These are phyloP conservation scores for Cerceris ruficornis DNA, from an alignment of 2,888 invertebrate genomes.

Conservation along the genomic window DNA sequence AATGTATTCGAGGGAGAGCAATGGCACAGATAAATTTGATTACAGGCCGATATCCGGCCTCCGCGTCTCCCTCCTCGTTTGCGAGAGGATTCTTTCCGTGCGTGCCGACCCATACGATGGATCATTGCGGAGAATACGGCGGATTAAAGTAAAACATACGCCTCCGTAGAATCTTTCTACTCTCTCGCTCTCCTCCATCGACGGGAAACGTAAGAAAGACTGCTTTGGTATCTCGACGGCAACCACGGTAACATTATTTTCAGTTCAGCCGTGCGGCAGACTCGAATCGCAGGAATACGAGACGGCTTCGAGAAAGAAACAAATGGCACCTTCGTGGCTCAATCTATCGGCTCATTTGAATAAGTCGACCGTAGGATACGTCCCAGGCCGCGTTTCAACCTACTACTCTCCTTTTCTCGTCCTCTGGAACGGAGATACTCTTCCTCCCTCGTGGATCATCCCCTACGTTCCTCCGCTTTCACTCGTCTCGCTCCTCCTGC, in stretches of 20 bases:
- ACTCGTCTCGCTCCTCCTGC: slow-evolving; percentile 25
- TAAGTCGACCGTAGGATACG: slow-evolving; percentile 68
- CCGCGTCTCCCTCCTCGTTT: not conserved
- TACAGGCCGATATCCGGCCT: slow-evolving; percentile 17
- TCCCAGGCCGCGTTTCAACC: slow-evolving; percentile 30
- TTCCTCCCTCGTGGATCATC: slow-evolving; percentile 32
- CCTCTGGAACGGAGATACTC: not conserved
- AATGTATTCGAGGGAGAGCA: slow-evolving; percentile 8
- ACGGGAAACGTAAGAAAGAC: slow-evolving; percentile 4
- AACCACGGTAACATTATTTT: slow-evolving; percentile 50
- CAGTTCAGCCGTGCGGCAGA: slow-evolving; percentile 36
- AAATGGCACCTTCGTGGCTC: slow-evolving; percentile 74
- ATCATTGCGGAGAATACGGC: slow-evolving; percentile 1
- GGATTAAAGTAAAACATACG: not conserved
- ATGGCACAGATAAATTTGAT: slow-evolving; percentile 19
- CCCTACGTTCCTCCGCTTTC: slow-evolving; percentile 15
- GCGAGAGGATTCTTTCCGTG: not conserved
- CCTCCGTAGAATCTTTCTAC: not conserved
- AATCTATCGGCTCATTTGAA: slow-evolving; percentile 77
- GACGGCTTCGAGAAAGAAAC: slow-evolving; percentile 68
- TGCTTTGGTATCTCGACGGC: slow-evolving; percentile 9
- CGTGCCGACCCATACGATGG: not conserved
- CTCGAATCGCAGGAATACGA: slow-evolving; percentile 36
- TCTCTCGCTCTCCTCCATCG: not conserved
- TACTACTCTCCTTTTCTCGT: slow-evolving; percentile 12